Base-by-base conservation (phyloP, 2,888 invertebrate species). In the Myopa tessellatipennis region DNA sequence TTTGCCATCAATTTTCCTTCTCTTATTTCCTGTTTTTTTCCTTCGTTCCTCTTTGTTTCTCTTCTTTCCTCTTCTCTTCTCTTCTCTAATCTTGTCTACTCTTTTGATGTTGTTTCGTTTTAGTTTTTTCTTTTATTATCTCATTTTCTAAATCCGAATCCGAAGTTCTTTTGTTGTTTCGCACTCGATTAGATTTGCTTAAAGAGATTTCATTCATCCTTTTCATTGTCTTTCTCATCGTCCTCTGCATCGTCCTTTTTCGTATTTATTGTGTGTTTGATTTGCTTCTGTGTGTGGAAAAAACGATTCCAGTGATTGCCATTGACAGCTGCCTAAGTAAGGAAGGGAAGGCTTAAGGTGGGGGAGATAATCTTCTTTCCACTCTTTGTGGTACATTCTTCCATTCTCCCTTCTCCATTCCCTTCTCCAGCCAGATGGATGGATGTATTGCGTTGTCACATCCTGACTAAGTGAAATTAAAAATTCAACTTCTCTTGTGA, bases 111-210 rank as follows among this genome's bases (percentile, higher is more conserved):
- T 63, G 45, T 45, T 58, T 14, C 38, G 45, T 16, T 72, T 18
- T 50, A 8, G 52, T 52, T 69, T 77, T 70, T 14, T 26, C 63
- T 71, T 71, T 76, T 76, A 45, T 74, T 75, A 18, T 77, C 65
- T 74, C 52, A 10, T 74, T 65, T 75, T 75, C 50, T 34, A 55
- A 67, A 40, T 74, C 65, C 63, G 8, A 1, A 61, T 7, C 10
- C 26, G 58, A 74, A 80, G 73, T 78, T 77, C 81, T 80, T 80
- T 79, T 82, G 75, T 80, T 82, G 45, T 45, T 83, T 82, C 74
- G 80, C 82, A 81, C 79, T 82, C 82, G 82, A 82, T 82, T 82
- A 81, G 80, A 82, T 81, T 81, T 81, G 82, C 82, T 82, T 82
- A 81, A 82, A 82, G 76, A 81, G 81, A 80, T 82, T 82, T 82